Percentiles rank a stretch among this genome's conserved stretches.
These are phyloP conservation scores for Apostichopus japonicus DNA, from an alignment of 35 echinoderm and acorn worm genomes.

Conservation along the genomic window DNA sequence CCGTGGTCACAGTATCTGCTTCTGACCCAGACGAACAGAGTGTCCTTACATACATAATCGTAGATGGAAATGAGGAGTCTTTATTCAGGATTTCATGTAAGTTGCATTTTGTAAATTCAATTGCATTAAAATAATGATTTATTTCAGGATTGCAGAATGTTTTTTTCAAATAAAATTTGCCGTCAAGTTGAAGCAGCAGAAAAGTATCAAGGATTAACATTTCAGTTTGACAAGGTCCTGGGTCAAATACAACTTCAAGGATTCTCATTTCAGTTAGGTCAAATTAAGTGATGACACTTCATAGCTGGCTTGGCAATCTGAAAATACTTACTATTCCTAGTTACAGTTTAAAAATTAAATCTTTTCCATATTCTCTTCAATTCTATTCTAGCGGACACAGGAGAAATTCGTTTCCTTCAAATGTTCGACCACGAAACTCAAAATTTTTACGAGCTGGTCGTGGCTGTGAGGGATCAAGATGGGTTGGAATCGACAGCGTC, in stretches of 20 bases:
- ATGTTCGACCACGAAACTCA: constrained; percentile 43
- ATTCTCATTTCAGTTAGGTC: no score
- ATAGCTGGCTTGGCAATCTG: neutral
- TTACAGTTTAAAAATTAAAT: neutral
- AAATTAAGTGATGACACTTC: no score
- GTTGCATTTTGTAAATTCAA: neutral
- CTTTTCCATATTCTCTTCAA: neutral
- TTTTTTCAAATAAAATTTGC: no score
- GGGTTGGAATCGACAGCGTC: constrained; percentile 17
- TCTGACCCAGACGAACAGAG: constrained; percentile 69
- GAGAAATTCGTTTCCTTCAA: constrained; percentile 13
- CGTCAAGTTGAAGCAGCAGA: no score
- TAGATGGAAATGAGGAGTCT: constrained; percentile 55
- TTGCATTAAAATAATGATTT: no score
- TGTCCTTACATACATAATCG: constrained; percentile 66
- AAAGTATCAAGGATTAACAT: no score
- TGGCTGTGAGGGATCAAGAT: constrained; percentile 23
- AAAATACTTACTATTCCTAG: neutral
- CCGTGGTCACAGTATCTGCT: constrained; percentile 61
- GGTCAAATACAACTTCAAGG: no score
- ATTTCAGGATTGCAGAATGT: no score
- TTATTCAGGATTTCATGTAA: constrained; percentile 9
- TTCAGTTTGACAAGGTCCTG: no score
- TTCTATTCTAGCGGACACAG: neutral
- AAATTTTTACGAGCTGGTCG: neutral